Base-by-base conservation (phyloP, 2,888 invertebrate genomes). In the Pheosia gnoma region DNA sequence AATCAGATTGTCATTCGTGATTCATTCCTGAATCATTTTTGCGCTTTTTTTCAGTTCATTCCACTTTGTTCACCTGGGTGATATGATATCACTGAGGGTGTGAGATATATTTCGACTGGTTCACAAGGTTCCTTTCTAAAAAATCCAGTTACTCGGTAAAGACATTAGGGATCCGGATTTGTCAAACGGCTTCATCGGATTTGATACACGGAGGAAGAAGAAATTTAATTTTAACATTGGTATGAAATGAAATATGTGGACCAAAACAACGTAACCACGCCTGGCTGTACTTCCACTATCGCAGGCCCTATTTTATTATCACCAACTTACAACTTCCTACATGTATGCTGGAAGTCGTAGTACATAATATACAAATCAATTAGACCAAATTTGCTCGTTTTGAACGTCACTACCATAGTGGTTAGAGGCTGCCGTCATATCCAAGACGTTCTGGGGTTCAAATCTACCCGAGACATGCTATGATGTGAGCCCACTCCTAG, bases 1-100 rank as follows among this genome's bases (percentile, higher is more conserved):
- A 62, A 62, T 59, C 49, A 60, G 58, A 61, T 63, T 74, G 67
- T 63, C 72, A 66, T 60, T 62, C 58, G 65, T 74, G 69, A 74
- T 67, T 74, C 77, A 74, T 53, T 47, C 60, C 43, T 47, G 45
- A 51, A 11, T 38, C 5, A 56, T 39, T 39, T 55, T 39, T 38
- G 39, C 39, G 36, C 59, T 65, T 58, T 59, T 66, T 60, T 47
- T 49, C 57, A 65, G 61, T 68, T 61, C 65, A 61, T 53, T 54
- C 25, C 25, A 25, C 25, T 25, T 25, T 25, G 25, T 25, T 25
- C 25, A 25, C 25, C 25, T 25, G 25, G 25, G 25, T 25, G 25
- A n/a, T 3, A 49, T 49, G 41, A 52, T 55, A 57, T 53, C 11
- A 55, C 60, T 59, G 57, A 65, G 55, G 60, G 58, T 55, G 55